Percentiles rank a stretch among this genome's conserved stretches.
Evolutionary conservation across 2,888 invertebrate species (phyloP).

Genomic region (Nemurella pictetii): DNA sequence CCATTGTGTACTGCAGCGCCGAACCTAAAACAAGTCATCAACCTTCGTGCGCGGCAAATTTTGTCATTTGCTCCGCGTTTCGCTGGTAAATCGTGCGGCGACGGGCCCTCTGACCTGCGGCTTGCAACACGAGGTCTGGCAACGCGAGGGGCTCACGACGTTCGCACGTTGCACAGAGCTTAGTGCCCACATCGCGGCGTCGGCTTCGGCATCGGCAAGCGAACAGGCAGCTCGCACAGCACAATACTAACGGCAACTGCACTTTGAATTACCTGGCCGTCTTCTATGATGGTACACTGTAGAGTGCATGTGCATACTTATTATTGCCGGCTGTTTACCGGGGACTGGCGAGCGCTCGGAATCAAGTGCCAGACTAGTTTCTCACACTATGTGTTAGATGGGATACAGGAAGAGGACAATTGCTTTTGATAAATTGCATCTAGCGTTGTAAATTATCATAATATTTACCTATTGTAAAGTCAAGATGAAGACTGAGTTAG

Average conservation of each 20-base stretch:
- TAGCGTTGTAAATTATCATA: neutral
- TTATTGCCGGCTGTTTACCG: neutral
- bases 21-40: neutral
- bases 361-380: neutral
- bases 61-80: neutral
- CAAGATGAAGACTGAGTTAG: neutral
- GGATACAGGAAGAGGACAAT: conserved; percentile 8
- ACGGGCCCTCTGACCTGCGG: neutral
- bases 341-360: neutral
- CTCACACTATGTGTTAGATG: conserved; percentile 2
- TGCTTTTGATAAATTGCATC: neutral
- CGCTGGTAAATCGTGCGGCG: neutral
- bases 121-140: neutral
- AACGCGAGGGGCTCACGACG: neutral
- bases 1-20: neutral
- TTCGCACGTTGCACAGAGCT: neutral
- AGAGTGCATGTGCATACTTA: neutral
- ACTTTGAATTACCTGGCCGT: neutral
- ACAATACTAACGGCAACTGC: neutral
- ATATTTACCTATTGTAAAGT: neutral
- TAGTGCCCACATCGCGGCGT: neutral
- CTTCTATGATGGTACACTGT: too few relatives aligned
- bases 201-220: too few relatives aligned
- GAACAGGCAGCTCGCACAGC: neutral
- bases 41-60: neutral